Evolutionary conservation across 1,140 invertebrate species (phyloP), one percentile per base, ranked within the genome.

Genomic region (Macrostomum lignano): DNA sequence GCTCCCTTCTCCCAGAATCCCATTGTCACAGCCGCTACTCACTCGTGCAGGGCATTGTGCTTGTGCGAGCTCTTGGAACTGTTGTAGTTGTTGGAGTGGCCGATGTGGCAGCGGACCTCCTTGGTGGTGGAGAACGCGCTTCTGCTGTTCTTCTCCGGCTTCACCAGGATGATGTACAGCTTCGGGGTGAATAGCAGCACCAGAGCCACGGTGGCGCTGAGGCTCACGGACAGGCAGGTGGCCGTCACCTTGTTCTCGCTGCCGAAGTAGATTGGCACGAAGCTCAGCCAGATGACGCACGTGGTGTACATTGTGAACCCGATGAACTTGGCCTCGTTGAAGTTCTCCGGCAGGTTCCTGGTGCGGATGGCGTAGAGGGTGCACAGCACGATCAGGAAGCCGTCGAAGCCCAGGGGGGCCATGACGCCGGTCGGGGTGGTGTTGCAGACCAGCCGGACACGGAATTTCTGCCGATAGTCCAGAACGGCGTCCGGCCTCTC

Each of bases 221-320:
- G 56, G 21, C 49, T 40, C 61, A 68, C 66, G 46, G 65, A 73
- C 50, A 73, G 62, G 36, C 69, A 68, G 62, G 72, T 63, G 3
- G 70, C 70, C 25, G 71, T 65, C 15, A 68, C 72, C 34, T 71
- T 71, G 32, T 66, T 64, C 36, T 71, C 67, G 31, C 70, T 72
- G 2, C 73, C 73, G 41, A 70, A 74, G 53, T 76, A 76, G 37
- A 78, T 73, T 1, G 74, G 71, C 5, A 77, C 62, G 51, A 79
- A 79, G n/a, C 74, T 74, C 15, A 73, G 57, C 74, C 74, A 79
- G 38, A 77, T 74, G n/a, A 79, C 72, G 40, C 74, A 71, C 0
- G 74, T 79, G 1, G 74, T 74, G 48, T 78, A 79, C 72, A 75
- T 77, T 7, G 69, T 69, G 44, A 72, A 72, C 22, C 69, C 51